Evolutionary conservation across 2,113 vertebrate genomes (phyloP), one percentile per base, ranked within the genome.

Genomic region (Tyrannus savana): DNA sequence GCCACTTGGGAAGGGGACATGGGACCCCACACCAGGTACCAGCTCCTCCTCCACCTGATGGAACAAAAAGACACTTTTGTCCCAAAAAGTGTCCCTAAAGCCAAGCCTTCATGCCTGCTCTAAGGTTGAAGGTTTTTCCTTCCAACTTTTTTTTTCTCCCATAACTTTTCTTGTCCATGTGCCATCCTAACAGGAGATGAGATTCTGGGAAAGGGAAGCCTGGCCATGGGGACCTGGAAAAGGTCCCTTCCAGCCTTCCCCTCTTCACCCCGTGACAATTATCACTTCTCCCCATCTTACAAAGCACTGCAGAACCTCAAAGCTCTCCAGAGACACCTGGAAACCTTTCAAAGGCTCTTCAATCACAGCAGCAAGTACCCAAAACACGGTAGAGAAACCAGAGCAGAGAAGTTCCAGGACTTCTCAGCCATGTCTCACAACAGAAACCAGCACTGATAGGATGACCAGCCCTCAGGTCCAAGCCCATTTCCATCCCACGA

Each of bases 391-490:
- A 31, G 22, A 47, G 56, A n/a, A 89, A 81, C 15, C 52, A 3
- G 8, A 81, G 87, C 68, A 46, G 76, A 59, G 68, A 55, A 4
- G 16, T 18, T 24, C 33, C 39, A 64, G 52, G 69, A 55, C 22
- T 49, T 53, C 69, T 75, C 47, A 72, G 56, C n/a, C 0, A 0
- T 0, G 4, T 24, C 5, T 21, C 56, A 3, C 6, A 3, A 44
- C 64, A 81, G 73, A 71, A 80, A 18, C 8, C 73, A 71, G 69
- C 42, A 33, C 55, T 30, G 44, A 55, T 1, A 13, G 0, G 35
- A 75, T 0, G 3, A 25, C 8, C 69, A 78, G 55, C 56, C 37
- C 91, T 6, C 19, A 37, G 56, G 31, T 37, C 79, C 33, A 19
- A 72, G 66, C 31, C 83, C 52, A 7, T 10, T 6, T 28, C 75